phyloP scores from a whole-genome alignment of 2,888 invertebrate genomes.

The Spodoptera littoralis region DNA sequence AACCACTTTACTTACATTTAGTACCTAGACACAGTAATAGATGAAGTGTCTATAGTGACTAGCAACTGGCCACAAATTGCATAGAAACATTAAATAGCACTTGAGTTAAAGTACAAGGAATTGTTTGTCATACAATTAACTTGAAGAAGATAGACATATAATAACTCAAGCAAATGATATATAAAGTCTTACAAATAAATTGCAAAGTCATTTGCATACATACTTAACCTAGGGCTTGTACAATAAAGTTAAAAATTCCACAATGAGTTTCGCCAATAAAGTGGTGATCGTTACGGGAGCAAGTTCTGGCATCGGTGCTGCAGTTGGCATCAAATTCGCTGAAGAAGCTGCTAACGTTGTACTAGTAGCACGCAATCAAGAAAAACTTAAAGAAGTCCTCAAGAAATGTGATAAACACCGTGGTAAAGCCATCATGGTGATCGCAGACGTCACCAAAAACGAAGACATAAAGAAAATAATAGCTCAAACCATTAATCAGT shows the following conservation, averaged over 20 bases:
- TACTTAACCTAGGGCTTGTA: too few relatives aligned
- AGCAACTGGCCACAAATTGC: too few relatives aligned
- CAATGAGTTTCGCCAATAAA: slow-evolving; percentile 43
- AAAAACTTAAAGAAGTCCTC: slow-evolving; percentile 35
- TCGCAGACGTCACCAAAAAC: slow-evolving; percentile 57
- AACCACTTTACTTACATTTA: too few relatives aligned
- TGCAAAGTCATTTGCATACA: too few relatives aligned
- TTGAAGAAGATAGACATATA: too few relatives aligned
- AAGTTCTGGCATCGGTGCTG: slow-evolving; percentile 51
- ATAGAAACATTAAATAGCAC: too few relatives aligned
- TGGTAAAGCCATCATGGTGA: slow-evolving; percentile 35
- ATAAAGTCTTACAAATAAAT: too few relatives aligned
- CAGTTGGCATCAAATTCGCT: slow-evolving; percentile 39
- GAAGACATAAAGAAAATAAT: slow-evolving; percentile 52
- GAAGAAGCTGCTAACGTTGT: slow-evolving; percentile 43
- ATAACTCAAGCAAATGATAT: too few relatives aligned
- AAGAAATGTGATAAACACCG: slow-evolving; percentile 24
- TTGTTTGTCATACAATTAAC: too few relatives aligned
- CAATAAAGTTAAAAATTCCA: background rate
- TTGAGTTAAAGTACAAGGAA: too few relatives aligned
- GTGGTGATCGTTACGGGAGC: slow-evolving; percentile 50
- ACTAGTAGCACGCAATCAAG: slow-evolving; percentile 43
- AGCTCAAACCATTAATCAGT: slow-evolving; percentile 45
- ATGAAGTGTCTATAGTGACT: too few relatives aligned
- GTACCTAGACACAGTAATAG: too few relatives aligned